Evolutionary conservation across 2,888 invertebrate genomes (phyloP), one percentile per base, ranked within the genome.

Genomic region (Eumacrocentrus americanus): DNA sequence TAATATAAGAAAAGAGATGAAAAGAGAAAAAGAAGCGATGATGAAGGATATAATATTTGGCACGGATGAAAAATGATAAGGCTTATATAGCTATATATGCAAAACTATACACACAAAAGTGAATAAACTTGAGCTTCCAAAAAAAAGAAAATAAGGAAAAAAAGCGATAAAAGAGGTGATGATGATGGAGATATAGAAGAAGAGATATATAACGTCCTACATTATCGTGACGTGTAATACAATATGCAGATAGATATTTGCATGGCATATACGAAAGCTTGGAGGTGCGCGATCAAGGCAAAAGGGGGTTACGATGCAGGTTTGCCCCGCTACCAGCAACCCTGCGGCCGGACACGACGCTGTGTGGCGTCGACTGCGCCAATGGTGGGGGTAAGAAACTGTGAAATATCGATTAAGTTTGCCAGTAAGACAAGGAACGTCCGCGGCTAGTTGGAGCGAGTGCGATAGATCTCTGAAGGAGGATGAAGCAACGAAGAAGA

Each of bases 361-460:
- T 44, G 53, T 61, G 56, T 59, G 61, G 64, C 61, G 59, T 61
- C 40, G 59, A 42, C 55, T 22, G 46, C 34, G 60, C 50, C 40
- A 40, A 50, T 63, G 72, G 79, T 74, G 79, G 79, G 80, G 78
- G 79, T 79, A 80, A 80, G 80, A 80, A 80, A 80, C 80, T 80
- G 80, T 80, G 80, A 80, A 80, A 80, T 80, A 80, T 80, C 80
- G 80, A 80, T 80, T 80, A 80, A 80, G 80, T 80, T 80, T 80
- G 79, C 80, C 78, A 77, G 79, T 79, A 80, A 80, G 80, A 80
- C 80, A 80, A 80, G 80, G 80, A 79, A 78, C 78, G 80, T 77
- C 79, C 79, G 72, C 73, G 75, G 75, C 73, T 73, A 53, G 63
- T 52, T 44, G 48, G 60, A 58, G 59, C 60, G 62, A 65, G 60